Evolutionary conservation across 2,113 vertebrate genomes (phyloP).

Genomic region (Protomyctophum bolini): DNA sequence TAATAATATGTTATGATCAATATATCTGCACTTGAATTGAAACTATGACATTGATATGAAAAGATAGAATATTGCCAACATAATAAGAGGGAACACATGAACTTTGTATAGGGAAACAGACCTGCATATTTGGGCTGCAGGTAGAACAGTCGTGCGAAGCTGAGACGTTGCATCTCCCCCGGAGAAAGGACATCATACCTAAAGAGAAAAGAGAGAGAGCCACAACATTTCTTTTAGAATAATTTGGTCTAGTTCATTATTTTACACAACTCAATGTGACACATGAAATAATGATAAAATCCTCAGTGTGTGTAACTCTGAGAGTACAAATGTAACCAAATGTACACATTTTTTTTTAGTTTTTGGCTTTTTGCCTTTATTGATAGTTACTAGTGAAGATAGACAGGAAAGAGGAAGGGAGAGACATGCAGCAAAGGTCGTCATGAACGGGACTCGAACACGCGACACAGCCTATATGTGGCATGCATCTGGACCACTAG

Average conservation of each 20-base stretch:
- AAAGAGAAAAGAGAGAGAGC: slow-evolving; percentile 22
- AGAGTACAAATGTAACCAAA: neutral
- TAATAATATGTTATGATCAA: neutral
- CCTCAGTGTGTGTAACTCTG: neutral
- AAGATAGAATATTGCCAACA: too few species aligned
- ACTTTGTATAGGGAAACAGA: slow-evolving; percentile 57
- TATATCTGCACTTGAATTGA: too few species aligned
- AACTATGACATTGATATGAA: too few species aligned
- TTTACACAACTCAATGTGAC: neutral
- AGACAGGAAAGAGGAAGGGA: too few species aligned
- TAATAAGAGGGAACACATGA: too few species aligned
- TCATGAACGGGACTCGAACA: too few species aligned
- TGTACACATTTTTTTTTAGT: neutral
- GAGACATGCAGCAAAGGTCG: too few species aligned
- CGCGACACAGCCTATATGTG: too few species aligned
- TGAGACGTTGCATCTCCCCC: slow-evolving; percentile 96
- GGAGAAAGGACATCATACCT: slow-evolving; percentile 97
- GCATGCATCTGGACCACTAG: too few species aligned
- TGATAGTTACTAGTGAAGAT: too few species aligned
- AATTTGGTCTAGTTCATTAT: neutral
- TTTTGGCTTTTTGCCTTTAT: neutral
- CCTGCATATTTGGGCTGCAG: slow-evolving; percentile 95
- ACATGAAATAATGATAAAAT: neutral
- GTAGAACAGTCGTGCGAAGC: slow-evolving; percentile 94
- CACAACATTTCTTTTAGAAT: neutral